Percentiles rank a stretch among this genome's conserved stretches.
phyloP scores from a whole-genome alignment of 2,888 invertebrate genomes.

The Tricholauxania praeusta region DNA sequence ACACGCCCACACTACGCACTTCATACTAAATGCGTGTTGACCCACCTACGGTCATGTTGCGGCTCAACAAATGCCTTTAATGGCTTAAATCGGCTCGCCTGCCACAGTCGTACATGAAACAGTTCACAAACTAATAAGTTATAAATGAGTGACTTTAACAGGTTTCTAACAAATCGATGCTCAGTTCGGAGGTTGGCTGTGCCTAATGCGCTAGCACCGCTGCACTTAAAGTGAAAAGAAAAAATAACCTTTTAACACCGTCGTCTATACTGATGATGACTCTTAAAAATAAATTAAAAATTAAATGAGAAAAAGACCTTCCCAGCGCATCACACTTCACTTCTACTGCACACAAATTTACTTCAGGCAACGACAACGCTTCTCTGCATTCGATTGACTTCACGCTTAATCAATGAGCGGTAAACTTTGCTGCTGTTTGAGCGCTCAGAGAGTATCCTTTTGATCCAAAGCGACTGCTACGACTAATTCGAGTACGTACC shows the following conservation, averaged over 20 bases:
- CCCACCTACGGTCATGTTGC: too few relatives aligned
- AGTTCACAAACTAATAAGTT: too few relatives aligned
- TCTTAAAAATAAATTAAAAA: slow-evolving; percentile 55
- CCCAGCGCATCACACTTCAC: background rate
- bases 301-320: slow-evolving; percentile 51
- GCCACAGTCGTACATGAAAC: background rate
- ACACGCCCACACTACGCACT: slow-evolving; percentile 13
- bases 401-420: slow-evolving; percentile 57
- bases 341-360: too few relatives aligned
- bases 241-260: slow-evolving; percentile 2
- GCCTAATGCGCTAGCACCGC: slow-evolving; percentile 1
- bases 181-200: background rate
- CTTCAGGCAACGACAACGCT: too few relatives aligned
- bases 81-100: background rate
- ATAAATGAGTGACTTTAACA: too few relatives aligned
- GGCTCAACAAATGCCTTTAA: background rate
- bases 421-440: too few relatives aligned
- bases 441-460: too few relatives aligned
- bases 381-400: slow-evolving; percentile 46
- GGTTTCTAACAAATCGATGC: too few relatives aligned
- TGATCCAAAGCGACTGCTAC: too few relatives aligned
- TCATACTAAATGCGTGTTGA: background rate
- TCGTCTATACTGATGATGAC: slow-evolving; percentile 48
- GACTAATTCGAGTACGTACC: background rate
- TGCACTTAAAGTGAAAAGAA: too few relatives aligned